Evolutionary conservation across 2,113 vertebrate species (phyloP), one percentile per base, ranked within the genome.

Genomic region (Sarotherodon lohbergeri): DNA sequence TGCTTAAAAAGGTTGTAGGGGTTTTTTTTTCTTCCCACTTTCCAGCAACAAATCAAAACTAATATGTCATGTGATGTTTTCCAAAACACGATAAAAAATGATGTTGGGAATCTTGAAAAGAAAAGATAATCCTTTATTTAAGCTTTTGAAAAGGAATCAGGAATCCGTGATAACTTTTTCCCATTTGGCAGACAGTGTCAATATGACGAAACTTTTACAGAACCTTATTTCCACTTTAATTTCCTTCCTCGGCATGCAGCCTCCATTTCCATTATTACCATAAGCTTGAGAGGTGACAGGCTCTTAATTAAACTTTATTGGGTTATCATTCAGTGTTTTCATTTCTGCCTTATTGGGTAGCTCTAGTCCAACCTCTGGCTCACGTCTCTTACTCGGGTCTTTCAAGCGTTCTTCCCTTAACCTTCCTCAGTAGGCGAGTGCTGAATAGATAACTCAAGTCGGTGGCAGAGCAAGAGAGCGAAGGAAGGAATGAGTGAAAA

Each of bases 221-320:
- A 78, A n/a, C 46, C 73, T 78, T 81, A 86, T 88, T 89, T 89
- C 83, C 84, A 85, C 82, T 93, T 88, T 94, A 86, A 95, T 95
- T 95, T 94, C 92, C 89, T 93, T 88, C 41, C 81, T 80, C 91
- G 80, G 85, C 80, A 84, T 89, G 89, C 52, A 63, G 86, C 90
- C 80, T 83, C 90, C 71, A 91, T 90, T 90, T 93, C 84, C 85
- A 94, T 93, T 94, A 95, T 93, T 89, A 80, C 80, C 71, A 11
- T 81, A 94, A 94, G 87, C 89, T 91, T 82, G 93, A 92, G 93
- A 94, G 94, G 93, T 94, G 90, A 92, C 88, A 78, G 83, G 82
- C 92, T 93, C 90, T 92, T 96, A 94, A 96, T 96, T 95, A 92
- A 94, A 94, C 94, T 94, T 94, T 87, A 95, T 92, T 90, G 83